Conservation (phyloP, 2,113 vertebrate genomes). For the Okapia johnstoni region DNA sequence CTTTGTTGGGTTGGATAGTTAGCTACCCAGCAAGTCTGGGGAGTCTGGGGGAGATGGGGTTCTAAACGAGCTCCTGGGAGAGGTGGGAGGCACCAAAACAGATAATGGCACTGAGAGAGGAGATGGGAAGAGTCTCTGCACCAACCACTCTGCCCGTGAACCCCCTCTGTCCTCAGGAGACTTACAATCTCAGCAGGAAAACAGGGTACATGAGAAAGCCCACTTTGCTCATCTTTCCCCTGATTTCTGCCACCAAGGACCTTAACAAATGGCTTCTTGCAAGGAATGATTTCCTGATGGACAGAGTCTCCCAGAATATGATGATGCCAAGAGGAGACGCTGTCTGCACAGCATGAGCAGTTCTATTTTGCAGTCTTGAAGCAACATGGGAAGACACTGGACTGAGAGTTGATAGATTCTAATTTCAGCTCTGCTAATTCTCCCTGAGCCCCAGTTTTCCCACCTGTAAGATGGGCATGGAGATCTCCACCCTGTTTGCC, state of each 20-base stretch:
- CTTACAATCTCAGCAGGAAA: neutral
- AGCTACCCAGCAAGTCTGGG: neutral
- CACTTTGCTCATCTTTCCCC: neutral
- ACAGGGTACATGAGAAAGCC: rapidly evolving
- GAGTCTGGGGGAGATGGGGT: neutral
- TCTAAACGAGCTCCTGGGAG: neutral
- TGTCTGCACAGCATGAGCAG: neutral
- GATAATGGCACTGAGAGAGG: neutral
- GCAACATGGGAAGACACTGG: neutral
- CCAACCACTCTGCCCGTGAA: neutral
- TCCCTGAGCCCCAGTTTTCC: neutral
- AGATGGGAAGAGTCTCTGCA: neutral
- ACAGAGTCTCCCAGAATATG: neutral
- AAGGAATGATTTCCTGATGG: neutral
- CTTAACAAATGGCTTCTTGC: neutral
- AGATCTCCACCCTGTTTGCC: neutral
- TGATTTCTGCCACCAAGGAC: neutral
- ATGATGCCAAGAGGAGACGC: too few species aligned
- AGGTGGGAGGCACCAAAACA: neutral
- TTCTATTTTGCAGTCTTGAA: neutral
- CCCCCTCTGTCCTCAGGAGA: neutral
- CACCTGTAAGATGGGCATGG: neutral
- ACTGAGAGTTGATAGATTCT: neutral
- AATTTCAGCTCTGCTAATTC: neutral
- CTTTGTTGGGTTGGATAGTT: neutral